These are phyloP conservation scores for Emydura subglobosa DNA, from an alignment of 2,113 vertebrate genomes.

Conservation along the genomic window DNA sequence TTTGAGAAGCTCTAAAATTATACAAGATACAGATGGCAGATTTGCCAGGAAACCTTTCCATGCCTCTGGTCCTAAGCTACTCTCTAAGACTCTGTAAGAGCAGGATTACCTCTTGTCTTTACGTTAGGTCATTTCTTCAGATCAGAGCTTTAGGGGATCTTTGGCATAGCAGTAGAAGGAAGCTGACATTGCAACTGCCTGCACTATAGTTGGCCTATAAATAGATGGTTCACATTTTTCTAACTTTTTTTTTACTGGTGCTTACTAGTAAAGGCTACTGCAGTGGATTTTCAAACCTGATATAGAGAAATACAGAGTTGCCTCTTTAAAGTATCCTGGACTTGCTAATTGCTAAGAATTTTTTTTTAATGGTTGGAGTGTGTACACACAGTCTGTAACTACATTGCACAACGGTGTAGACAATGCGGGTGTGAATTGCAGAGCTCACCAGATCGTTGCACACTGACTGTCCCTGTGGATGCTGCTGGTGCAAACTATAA, in stretches of 20 bases:
- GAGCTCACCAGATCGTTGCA: no score
- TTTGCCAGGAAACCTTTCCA: slow-evolving; percentile 14
- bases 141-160: background rate
- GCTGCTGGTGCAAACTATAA: no score
- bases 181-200: background rate
- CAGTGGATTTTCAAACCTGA: background rate
- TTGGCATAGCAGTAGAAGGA: background rate
- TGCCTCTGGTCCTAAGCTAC: background rate
- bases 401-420: no score
- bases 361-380: background rate
- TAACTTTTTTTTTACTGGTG: background rate
- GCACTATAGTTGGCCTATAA: background rate
- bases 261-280: background rate
- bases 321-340: background rate
- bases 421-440: no score
- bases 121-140: background rate
- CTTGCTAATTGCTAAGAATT: background rate
- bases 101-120: background rate
- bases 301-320: background rate
- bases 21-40: background rate
- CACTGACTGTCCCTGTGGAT: no score
- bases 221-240: background rate
- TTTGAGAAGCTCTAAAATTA: slow-evolving; percentile 32
- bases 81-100: background rate
- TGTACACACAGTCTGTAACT: no score